These are phyloP conservation scores for Holocentrus rufus DNA, from an alignment of 2,797 vertebrate species.

Conservation along the genomic window DNA sequence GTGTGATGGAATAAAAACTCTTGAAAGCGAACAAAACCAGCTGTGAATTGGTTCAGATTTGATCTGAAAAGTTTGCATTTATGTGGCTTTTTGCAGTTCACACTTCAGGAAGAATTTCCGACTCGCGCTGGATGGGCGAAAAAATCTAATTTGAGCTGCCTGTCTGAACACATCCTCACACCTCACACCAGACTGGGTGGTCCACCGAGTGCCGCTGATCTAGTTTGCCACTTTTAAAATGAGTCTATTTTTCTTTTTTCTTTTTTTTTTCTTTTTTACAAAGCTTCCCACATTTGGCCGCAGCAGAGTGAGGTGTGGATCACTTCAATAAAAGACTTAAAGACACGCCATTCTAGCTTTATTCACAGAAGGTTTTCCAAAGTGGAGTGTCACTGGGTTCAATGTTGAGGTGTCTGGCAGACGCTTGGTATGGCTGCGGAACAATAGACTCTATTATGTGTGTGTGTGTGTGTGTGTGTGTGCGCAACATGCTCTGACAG, in stretches of 20 bases:
- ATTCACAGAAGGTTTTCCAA: constrained; percentile 9
- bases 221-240: not conserved
- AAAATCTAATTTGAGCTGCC: constrained; percentile 29
- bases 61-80: not conserved
- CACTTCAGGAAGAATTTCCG: not conserved
- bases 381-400: constrained; percentile 30
- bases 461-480: not conserved
- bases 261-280: not conserved
- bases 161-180: constrained; percentile 13
- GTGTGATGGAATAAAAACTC: no score
- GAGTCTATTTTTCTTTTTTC: not conserved
- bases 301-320: constrained; percentile 10
- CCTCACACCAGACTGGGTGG: constrained; percentile 15
- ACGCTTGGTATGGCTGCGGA: constrained; percentile 25
- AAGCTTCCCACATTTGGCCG: not conserved
- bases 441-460: constrained; percentile 62
- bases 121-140: not conserved
- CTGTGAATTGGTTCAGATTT: no score
- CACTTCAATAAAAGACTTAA: constrained; percentile 13
- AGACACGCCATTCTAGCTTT: not conserved
- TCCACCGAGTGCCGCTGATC: constrained; percentile 13
- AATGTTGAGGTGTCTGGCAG: constrained; percentile 16
- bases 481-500: not conserved
- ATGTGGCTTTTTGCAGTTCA: not conserved
- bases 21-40: no score